Conservation (phyloP, 64 coral and sea anemone genomes). For the Hydrozoanthus tunicans region DNA sequence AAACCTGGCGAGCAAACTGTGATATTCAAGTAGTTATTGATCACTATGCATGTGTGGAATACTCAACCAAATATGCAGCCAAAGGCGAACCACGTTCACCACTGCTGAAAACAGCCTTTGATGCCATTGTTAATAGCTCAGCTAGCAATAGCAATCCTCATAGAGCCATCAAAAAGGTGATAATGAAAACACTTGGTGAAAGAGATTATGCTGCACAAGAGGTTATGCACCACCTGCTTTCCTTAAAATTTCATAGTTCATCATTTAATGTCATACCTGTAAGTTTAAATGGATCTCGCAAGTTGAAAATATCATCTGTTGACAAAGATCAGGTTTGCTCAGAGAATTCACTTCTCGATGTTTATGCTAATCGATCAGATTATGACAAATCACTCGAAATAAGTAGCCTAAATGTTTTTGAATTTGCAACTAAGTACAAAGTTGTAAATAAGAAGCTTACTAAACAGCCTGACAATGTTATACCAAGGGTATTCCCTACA, state of each 20-base stretch:
- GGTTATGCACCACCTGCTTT: conserved; percentile 12
- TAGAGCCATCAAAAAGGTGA: conserved; percentile 20
- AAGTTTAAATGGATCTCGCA: conserved; percentile 31
- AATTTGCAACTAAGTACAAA: conserved; percentile 41
- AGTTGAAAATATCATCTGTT: conserved; percentile 20
- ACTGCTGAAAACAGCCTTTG: conserved; percentile 21
- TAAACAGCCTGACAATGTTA: conserved; percentile 36
- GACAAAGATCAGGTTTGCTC: conserved; percentile 29
- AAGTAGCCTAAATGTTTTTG: conserved; percentile 16
- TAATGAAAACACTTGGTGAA: conserved; percentile 43
- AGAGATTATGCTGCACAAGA: conserved; percentile 36
- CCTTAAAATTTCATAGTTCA: too few species aligned
- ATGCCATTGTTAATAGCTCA: conserved; percentile 20
- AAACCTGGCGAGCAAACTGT: conserved; percentile 45
- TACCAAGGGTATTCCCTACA: conserved; percentile 23
- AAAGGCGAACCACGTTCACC: conserved; percentile 30
- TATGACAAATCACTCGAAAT: conserved; percentile 28
- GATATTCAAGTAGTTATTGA: background rate
- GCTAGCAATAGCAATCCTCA: conserved; percentile 27
- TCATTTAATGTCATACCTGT: background rate
- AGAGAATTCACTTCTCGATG: conserved; percentile 35
- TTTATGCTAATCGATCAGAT: conserved; percentile 24
- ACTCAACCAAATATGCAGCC: conserved; percentile 39
- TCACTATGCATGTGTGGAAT: too few species aligned
- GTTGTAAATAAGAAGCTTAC: conserved; percentile 29